Percentiles rank a stretch among this genome's conserved stretches.
These are phyloP conservation scores for Saguinus midas DNA, from an alignment of 2,113 vertebrate genomes.

Conservation along the genomic window DNA sequence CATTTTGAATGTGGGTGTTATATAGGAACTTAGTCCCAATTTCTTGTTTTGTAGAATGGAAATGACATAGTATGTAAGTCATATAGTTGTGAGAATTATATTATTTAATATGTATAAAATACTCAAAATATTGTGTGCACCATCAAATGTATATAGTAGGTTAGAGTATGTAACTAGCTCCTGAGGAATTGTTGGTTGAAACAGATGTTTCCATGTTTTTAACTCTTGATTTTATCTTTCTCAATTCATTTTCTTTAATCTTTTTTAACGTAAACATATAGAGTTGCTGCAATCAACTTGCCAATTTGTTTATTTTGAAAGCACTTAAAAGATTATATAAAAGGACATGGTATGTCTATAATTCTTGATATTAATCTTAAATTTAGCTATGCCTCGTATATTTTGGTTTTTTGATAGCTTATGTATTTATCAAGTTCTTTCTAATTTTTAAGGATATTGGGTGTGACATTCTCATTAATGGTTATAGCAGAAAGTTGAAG, in stretches of 20 bases:
- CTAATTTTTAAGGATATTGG: not conserved
- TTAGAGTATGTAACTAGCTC: not conserved
- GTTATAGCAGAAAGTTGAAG: not conserved
- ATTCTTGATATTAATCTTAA: not conserved
- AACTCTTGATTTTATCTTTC: not conserved
- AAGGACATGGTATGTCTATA: not conserved
- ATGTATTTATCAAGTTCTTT: not conserved
- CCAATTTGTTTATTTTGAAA: not conserved
- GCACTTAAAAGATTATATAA: not conserved
- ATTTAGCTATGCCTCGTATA: not conserved
- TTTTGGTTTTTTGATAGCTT: conserved; percentile 8
- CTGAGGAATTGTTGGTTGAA: not conserved
- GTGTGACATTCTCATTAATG: not conserved
- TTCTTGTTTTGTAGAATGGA: not conserved
- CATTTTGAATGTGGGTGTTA: not conserved
- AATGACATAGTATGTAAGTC: not conserved
- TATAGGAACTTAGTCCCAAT: not conserved
- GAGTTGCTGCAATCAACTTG: not conserved
- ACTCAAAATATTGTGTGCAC: not conserved
- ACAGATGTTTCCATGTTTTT: not conserved
- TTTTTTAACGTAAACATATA: not conserved
- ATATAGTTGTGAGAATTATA: not conserved
- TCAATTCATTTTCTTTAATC: not conserved
- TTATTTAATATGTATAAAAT: conserved; percentile 8
- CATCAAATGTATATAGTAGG: not conserved